Percentiles rank a stretch among this genome's conserved stretches.
Evolutionary conservation across 2,797 vertebrate species (phyloP).

Genomic region (Megaceryle alcyon): DNA sequence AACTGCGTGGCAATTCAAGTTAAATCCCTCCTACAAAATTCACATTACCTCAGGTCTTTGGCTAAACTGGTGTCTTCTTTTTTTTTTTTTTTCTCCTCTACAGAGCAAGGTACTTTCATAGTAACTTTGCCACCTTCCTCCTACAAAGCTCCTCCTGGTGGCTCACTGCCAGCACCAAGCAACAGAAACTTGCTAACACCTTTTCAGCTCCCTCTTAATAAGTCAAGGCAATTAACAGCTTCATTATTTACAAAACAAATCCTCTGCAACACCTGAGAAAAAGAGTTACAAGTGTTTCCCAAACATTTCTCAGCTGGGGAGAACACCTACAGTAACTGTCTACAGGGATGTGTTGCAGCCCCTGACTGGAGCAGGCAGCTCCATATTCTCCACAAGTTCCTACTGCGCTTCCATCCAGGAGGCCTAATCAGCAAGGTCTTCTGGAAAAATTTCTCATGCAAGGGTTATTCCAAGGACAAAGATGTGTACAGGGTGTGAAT

Average conservation of each 20-base stretch:
- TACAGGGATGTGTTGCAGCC: background rate
- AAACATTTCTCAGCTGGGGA: slow-evolving; percentile 2
- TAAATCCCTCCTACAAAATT: background rate
- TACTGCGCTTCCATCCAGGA: background rate
- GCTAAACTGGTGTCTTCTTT: background rate
- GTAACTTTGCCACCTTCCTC: background rate
- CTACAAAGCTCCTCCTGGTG: background rate
- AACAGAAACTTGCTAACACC: slow-evolving; percentile 45
- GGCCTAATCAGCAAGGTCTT: rapidly evolving
- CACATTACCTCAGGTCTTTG: background rate
- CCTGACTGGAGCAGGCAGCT: background rate
- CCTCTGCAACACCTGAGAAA: slow-evolving; percentile 62
- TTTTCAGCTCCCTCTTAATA: slow-evolving; percentile 47
- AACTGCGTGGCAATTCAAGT: rapidly evolving
- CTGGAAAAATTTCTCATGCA: background rate
- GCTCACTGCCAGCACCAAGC: background rate
- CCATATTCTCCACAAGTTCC: rapidly evolving
- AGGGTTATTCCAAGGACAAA: background rate
- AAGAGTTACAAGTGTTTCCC: slow-evolving; percentile 51
- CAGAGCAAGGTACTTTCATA: background rate
- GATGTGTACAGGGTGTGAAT: background rate
- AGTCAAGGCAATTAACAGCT: slow-evolving; percentile 57
- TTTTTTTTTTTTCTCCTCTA: background rate
- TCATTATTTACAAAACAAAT: slow-evolving; percentile 70
- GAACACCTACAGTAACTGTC: background rate